Percentiles rank a stretch among this genome's conserved stretches.
Conservation (phyloP, 2,797 vertebrate species). For the Ceyx erithaca region DNA sequence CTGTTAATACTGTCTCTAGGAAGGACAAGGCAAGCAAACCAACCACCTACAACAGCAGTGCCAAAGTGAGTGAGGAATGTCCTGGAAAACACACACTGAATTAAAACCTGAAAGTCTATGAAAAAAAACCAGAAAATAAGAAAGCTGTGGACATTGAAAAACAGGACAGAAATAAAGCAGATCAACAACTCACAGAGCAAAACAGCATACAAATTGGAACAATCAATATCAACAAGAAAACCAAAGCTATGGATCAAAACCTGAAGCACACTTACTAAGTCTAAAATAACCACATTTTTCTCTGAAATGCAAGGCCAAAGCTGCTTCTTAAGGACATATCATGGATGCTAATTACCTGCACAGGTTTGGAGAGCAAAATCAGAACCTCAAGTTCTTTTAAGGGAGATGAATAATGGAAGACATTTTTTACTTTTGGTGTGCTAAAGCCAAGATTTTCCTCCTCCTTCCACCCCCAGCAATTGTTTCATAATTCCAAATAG, state of each 20-base stretch:
- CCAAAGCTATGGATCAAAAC: conserved; percentile 71
- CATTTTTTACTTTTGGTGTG: background rate
- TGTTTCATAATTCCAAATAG: background rate
- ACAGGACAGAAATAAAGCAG: conserved; percentile 62
- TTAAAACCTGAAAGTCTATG: conserved; percentile 54
- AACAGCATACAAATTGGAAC: conserved; percentile 74
- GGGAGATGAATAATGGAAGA: background rate
- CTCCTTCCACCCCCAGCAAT: rapidly evolving
- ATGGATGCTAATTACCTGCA: conserved; percentile 65
- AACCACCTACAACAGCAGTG: background rate
- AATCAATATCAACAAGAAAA: conserved; percentile 76
- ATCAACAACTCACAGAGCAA: conserved; percentile 71
- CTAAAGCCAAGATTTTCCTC: background rate
- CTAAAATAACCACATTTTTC: conserved; percentile 61
- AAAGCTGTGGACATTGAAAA: conserved; percentile 53
- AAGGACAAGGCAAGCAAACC: conserved; percentile 31
- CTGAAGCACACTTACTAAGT: conserved; percentile 55
- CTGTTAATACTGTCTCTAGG: background rate
- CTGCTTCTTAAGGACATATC: conserved; percentile 58
- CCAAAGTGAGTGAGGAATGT: background rate
- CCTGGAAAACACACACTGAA: background rate
- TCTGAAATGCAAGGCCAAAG: conserved; percentile 53
- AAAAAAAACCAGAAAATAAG: conserved; percentile 63
- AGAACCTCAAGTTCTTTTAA: conserved; percentile 27
- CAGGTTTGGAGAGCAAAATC: conserved; percentile 37